Base-by-base conservation (phyloP, 2,113 vertebrate species). In the Candoia aspera region DNA sequence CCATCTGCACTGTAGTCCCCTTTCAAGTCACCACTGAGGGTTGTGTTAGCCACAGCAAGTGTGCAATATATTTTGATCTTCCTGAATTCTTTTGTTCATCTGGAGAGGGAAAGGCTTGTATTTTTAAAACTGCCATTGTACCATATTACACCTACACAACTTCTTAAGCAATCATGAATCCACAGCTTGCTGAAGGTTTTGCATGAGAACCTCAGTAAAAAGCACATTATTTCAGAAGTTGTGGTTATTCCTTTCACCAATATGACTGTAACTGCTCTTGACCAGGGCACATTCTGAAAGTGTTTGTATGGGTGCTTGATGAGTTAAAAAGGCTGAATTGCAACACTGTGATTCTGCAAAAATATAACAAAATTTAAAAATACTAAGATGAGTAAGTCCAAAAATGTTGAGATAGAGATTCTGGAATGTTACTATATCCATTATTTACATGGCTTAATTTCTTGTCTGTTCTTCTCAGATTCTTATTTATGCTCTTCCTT, bases 151-250 rank as follows among this genome's bases (percentile, higher is more conserved):
- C n/a, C 29, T 68, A n/a, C 11, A 11, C 10, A 42, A 57, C 55
- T 93, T 91, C 46, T 93, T 84, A 90, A 93, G 83, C 42, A 93
- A 42, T 12, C 33, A 21, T 23, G 88, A 53, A 26, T 90, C 2
- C 33, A 15, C 0, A 42, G 33, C 12, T 87, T 92, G 37, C 46
- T 87, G 90, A 29, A 89, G 86, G n/a, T 79, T 15, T 58, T 86
- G n/a, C 21, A 57, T 55, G 12, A 91, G 59, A 54, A 55, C 15
- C 11, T 64, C 73, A 62, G 19, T 85, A 49, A 49, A 46, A 46
- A 37, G 79, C 9, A 24, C 29, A 23, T 4, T 60, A 49, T 21
- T 84, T 60, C 26, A 29, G 11, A 58, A 53, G 59, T 13, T 54
- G 26, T 58, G 13, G 26, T 90, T 85, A 46, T 62, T 57, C 42